These are phyloP conservation scores for Drosophila nr. fundita DNA, from an alignment of 2,888 invertebrate genomes.

Conservation along the genomic window DNA sequence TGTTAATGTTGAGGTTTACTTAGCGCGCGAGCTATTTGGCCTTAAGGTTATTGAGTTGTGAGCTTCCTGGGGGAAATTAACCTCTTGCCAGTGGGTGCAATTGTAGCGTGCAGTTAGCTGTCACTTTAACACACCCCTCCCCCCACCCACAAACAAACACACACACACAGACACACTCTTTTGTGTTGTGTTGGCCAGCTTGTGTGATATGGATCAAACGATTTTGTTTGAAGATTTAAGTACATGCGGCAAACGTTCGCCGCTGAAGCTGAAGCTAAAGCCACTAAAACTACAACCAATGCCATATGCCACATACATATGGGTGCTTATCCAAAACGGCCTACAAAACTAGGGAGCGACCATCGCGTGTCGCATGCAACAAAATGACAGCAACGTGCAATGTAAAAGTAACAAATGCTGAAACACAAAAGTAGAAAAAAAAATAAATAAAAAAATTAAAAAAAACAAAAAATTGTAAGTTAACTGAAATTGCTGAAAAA, in stretches of 20 bases:
- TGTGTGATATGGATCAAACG: slow-evolving; percentile 76
- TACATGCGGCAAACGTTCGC: slow-evolving; percentile 53
- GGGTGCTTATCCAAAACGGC: slow-evolving; percentile 41
- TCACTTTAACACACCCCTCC: slow-evolving; percentile 14
- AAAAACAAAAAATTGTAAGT: slow-evolving; percentile 19
- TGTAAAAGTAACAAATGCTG: slow-evolving; percentile 28
- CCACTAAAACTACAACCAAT: slow-evolving; percentile 1
- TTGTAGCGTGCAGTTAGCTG: slow-evolving; percentile 42
- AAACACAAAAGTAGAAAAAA: slow-evolving; percentile 7
- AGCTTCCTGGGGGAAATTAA: slow-evolving; percentile 78
- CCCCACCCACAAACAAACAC: background rate
- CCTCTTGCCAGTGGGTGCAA: slow-evolving; percentile 69
- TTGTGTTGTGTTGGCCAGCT: slow-evolving; percentile 24
- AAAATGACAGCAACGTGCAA: slow-evolving; percentile 66
- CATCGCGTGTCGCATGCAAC: slow-evolving; percentile 75
- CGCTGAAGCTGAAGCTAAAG: slow-evolving; percentile 14
- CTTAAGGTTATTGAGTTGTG: slow-evolving; percentile 75
- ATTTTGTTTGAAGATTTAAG: slow-evolving; percentile 78
- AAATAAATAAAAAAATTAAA: slow-evolving; percentile 4
- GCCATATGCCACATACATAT: slow-evolving; percentile 14
- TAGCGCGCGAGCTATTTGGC: slow-evolving; percentile 65
- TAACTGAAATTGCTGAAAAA: slow-evolving; percentile 67
- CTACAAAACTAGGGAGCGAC: slow-evolving; percentile 50
- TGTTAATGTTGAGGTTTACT: slow-evolving; percentile 77
- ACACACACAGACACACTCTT: background rate